A percentile compares a stretch with the other conserved stretches of the same genome.
Conservation (phyloP, 2,888 invertebrate genomes). For the Stenchaetothrips biformis region DNA sequence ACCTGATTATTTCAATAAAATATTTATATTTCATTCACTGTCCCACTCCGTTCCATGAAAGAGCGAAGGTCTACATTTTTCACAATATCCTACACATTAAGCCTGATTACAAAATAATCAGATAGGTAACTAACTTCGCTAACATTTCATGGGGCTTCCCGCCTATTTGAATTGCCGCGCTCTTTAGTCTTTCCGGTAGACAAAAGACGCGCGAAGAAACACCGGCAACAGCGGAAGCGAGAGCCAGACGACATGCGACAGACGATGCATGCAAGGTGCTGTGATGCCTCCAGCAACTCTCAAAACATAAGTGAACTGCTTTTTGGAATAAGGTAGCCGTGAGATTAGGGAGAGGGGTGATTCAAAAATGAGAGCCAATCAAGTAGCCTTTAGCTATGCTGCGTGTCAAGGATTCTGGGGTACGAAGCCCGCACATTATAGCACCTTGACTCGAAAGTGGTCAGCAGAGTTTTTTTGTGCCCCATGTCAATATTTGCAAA, state of each 20-base stretch:
- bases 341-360: background rate
- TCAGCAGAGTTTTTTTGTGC: slow-evolving; percentile 3
- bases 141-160: too few species aligned
- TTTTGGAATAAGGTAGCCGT: background rate
- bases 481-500: slow-evolving; percentile 3
- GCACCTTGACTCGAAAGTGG: background rate
- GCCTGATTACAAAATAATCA: too few species aligned
- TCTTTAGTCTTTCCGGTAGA: too few species aligned
- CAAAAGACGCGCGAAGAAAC: too few species aligned
- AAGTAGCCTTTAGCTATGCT: background rate
- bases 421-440: background rate
- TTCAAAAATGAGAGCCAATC: background rate
- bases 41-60: background rate
- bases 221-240: background rate
- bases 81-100: too few species aligned
- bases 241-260: slow-evolving; percentile 1
- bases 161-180: too few species aligned
- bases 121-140: too few species aligned
- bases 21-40: too few species aligned
- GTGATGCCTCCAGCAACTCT: background rate
- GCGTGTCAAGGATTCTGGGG: background rate
- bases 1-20: background rate
- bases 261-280: background rate
- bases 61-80: background rate
- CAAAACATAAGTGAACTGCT: background rate